Evolutionary conservation across 2,113 vertebrate genomes (phyloP), one percentile per base, ranked within the genome.

Genomic region (Benitochromis conjunctus): DNA sequence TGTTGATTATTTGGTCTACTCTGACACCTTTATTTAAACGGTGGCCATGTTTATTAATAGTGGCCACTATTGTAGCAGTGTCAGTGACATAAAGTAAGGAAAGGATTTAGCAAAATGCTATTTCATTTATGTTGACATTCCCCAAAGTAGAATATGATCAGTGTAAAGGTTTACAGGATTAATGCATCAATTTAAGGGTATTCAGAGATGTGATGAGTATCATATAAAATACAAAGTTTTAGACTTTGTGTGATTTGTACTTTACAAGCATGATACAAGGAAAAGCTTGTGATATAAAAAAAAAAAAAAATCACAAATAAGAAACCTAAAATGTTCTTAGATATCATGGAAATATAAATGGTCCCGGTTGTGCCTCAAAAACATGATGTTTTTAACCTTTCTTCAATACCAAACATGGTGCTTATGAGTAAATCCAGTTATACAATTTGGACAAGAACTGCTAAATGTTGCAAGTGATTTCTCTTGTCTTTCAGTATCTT

Each of bases 401-500:
- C 13, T 43, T 71, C 13, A 0, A 14, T 24, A 26, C 24, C 41
- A 66, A 69, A 69, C 12, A n/a, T n/a, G n/a, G 38, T 26, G 64
- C 13, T 69, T 24, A 12, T 24, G 38, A 69, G n/a, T 69, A 43
- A n/a, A 14, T 24, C 36, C 64, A 43, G 64, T 43, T 5, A 14
- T 69, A 14, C 38, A 78, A n/a, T 14, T 1, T 79, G 12, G 21
- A 3, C 7, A 38, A 0, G 4, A 79, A 9, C n/a, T 56, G 34
- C 34, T 57, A 26, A 56, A 18, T 11, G 24, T 18, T 74, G 14
- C 14, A 74, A 26, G 21, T 6, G 41, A 18, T 76, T 82, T 34
- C 62, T 79, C 18, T 54, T 55, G 6, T 88, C 4, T 18, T 41
- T 24, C 93, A 99, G 98, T n/a, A 99, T 99, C 91, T 98, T 99